Evolutionary conservation across 2,113 vertebrate genomes (phyloP).

Genomic region (Channa argus): DNA sequence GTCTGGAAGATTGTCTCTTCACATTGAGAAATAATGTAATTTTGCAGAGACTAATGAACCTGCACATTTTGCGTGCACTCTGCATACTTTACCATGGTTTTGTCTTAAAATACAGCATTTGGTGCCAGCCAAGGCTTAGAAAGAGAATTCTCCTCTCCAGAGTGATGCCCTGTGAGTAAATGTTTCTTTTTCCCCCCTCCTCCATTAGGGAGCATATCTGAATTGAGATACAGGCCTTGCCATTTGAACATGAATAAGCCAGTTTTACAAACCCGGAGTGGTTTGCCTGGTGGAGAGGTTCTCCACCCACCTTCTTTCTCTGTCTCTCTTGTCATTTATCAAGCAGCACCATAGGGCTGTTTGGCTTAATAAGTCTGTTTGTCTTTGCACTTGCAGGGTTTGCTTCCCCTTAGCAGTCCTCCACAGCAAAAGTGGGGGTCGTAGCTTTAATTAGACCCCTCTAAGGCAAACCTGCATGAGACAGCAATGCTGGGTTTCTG

Average conservation of each 20-base stretch:
- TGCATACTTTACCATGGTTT: conserved; percentile 61
- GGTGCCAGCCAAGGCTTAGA: conserved; percentile 54
- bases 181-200: conserved; percentile 1
- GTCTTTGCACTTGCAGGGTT: conserved; percentile 59
- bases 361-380: conserved; percentile 77
- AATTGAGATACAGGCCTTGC: conserved; percentile 56
- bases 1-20: conserved; percentile 34
- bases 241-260: conserved; percentile 74
- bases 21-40: conserved; percentile 39
- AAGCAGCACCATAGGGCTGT: conserved; percentile 65
- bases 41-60: conserved; percentile 43
- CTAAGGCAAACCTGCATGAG: conserved; percentile 53
- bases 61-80: conserved; percentile 42
- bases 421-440: conserved; percentile 58
- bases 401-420: conserved; percentile 46
- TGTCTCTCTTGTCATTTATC: conserved; percentile 62
- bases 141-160: conserved; percentile 54
- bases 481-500: conserved; percentile 36
- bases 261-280: conserved; percentile 69
- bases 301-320: conserved; percentile 12
- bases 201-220: conserved; percentile 63
- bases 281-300: conserved; percentile 62
- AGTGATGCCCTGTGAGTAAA: conserved; percentile 49
- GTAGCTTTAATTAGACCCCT: conserved; percentile 74
- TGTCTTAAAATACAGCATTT: conserved; percentile 63